A percentile compares a stretch with the other conserved stretches of the same genome.
These are phyloP conservation scores for Ammodytes dubius DNA, from an alignment of 2,113 vertebrate genomes.

Conservation along the genomic window DNA sequence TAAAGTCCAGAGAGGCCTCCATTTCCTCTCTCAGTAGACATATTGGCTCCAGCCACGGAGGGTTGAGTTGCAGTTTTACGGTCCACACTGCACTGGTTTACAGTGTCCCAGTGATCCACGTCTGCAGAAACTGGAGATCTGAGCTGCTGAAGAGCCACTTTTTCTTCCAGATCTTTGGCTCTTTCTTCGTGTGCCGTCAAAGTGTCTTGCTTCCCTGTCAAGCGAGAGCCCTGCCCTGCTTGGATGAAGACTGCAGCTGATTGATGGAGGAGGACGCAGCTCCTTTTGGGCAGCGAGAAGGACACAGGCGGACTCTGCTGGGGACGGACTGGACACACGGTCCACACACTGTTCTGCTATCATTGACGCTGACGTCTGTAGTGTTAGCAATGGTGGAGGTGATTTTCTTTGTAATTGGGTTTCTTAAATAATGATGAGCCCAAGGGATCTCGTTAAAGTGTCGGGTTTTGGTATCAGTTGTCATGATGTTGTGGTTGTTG, in stretches of 20 bases:
- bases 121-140: constrained; percentile 35
- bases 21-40: constrained; percentile 31
- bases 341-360: not conserved
- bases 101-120: constrained; percentile 40
- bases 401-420: constrained; percentile 18
- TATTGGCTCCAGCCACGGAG: constrained; percentile 35
- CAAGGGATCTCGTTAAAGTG: constrained; percentile 59
- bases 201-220: constrained; percentile 44
- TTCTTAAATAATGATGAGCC: constrained; percentile 47
- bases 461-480: not conserved
- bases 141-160: constrained; percentile 31
- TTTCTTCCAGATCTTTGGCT: constrained; percentile 35
- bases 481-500: not conserved
- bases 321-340: not conserved
- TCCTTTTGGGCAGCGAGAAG: constrained; percentile 79
- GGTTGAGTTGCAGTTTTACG: constrained; percentile 37
- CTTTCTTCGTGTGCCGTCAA: constrained; percentile 12
- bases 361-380: not conserved
- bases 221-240: constrained; percentile 33
- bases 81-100: constrained; percentile 54
- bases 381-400: not conserved
- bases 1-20: constrained; percentile 32
- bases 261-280: constrained; percentile 75
- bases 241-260: constrained; percentile 79
- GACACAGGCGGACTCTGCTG: constrained; percentile 70